Evolutionary conservation across 2,113 vertebrate genomes (phyloP).

Genomic region (Ursus arctos): DNA sequence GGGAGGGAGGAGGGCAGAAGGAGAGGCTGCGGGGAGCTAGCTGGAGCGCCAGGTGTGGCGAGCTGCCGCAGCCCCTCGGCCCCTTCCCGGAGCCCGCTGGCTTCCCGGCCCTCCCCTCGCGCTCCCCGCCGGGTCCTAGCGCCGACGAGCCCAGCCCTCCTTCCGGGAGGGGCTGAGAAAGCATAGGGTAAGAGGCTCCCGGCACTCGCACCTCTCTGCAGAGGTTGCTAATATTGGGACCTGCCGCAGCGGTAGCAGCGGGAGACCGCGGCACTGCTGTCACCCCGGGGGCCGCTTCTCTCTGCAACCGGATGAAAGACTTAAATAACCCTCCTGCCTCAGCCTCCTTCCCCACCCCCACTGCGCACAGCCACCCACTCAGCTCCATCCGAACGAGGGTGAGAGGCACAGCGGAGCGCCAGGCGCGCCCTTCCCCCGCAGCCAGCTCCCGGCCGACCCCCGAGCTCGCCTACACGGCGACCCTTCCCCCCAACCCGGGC

Average conservation of each 20-base stretch:
- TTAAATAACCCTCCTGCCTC: constrained; percentile 74
- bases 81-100: background rate
- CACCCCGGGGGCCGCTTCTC: constrained; percentile 66
- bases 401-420: background rate
- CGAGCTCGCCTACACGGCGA: background rate
- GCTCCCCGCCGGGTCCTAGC: constrained; percentile 69
- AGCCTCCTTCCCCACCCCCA: constrained; percentile 68
- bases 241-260: constrained; percentile 67
- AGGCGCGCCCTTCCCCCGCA: constrained; percentile 32
- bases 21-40: background rate
- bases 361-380: constrained; percentile 74
- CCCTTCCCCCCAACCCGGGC: background rate
- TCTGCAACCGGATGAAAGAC: constrained; percentile 71
- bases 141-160: background rate
- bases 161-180: constrained; percentile 22
- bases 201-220: constrained; percentile 51
- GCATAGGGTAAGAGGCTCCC: background rate
- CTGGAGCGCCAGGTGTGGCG: constrained; percentile 55
- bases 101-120: background rate
- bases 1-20: background rate
- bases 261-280: constrained; percentile 72
- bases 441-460: background rate
- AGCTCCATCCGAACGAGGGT: constrained; percentile 32
- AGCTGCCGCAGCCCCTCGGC: background rate
- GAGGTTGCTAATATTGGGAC: constrained; percentile 78